Percentiles rank a stretch among this genome's conserved stretches.
phyloP scores from a whole-genome alignment of 2,113 vertebrate species.

The Xiphophorus maculatus region DNA sequence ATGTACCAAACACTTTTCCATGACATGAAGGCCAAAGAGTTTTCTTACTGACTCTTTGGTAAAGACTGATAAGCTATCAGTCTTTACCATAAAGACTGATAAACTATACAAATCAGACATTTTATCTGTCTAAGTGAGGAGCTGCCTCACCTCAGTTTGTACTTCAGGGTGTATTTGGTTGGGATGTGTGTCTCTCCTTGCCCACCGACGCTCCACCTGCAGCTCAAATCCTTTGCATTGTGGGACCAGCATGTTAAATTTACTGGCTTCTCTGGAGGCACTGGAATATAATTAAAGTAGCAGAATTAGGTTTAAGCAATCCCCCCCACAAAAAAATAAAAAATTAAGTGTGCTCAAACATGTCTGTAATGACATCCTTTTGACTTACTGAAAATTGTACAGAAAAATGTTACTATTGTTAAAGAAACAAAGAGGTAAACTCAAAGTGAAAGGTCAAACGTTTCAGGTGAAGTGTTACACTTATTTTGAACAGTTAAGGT shows the following conservation, averaged over 20 bases:
- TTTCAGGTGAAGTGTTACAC: not conserved
- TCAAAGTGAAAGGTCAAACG: not conserved
- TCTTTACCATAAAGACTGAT: not conserved
- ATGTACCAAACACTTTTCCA: too few relatives aligned
- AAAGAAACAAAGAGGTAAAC: not conserved
- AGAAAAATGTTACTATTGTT: not conserved
- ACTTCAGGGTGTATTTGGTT: slow-evolving; percentile 94
- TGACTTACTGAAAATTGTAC: too few relatives aligned
- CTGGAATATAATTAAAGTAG: slow-evolving; percentile 59
- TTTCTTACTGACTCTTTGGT: too few relatives aligned
- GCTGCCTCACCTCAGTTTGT: slow-evolving; percentile 89
- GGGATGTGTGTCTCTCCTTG: slow-evolving; percentile 88
- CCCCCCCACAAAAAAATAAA: not conserved
- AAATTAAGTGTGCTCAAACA: too few relatives aligned
- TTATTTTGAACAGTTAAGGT: not conserved
- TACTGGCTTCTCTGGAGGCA: slow-evolving; percentile 90
- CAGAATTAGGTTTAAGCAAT: not conserved
- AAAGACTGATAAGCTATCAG: too few relatives aligned
- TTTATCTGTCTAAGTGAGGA: slow-evolving; percentile 34
- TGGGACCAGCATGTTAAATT: slow-evolving; percentile 94
- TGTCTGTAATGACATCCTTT: not conserved
- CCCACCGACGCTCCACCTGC: slow-evolving; percentile 87
- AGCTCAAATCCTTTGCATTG: slow-evolving; percentile 93
- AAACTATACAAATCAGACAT: not conserved
- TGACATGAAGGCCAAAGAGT: too few relatives aligned